Evolutionary conservation across 1,140 invertebrate genomes (phyloP).

Genomic region (Drosophila tani): DNA sequence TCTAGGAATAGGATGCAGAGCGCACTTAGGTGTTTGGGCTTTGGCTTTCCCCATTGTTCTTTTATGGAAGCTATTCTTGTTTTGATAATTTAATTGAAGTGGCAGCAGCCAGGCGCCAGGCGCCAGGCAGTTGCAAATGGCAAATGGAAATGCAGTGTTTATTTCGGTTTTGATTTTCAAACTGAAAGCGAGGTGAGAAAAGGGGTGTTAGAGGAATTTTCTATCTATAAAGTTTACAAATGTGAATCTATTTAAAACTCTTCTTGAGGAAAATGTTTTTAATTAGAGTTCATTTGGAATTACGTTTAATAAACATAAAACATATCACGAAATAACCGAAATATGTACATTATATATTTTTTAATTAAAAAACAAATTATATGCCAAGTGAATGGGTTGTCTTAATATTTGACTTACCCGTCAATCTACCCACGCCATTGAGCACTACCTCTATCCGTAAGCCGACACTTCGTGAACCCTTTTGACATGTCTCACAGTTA

Average conservation of each 20-base stretch:
- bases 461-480: conserved; percentile 26
- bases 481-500: conserved; percentile 41
- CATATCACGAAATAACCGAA: no score
- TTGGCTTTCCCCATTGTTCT: conserved; percentile 50
- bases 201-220: neutral
- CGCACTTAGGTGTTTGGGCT: conserved; percentile 68
- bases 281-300: neutral
- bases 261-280: no score
- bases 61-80: conserved; percentile 52
- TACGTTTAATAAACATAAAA: no score
- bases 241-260: neutral
- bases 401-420: neutral
- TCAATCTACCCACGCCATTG: conserved; percentile 19
- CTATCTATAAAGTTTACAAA: neutral
- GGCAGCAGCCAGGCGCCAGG: conserved; percentile 45
- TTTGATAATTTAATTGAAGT: conserved; percentile 83
- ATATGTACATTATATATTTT: neutral
- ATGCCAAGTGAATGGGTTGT: no score
- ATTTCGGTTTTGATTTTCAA: conserved; percentile 48
- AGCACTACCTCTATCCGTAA: conserved; percentile 15
- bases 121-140: conserved; percentile 8
- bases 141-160: conserved; percentile 66
- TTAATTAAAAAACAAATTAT: neutral
- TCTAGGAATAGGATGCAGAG: conserved; percentile 44
- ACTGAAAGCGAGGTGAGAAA: neutral